Evolutionary conservation across 2,888 invertebrate genomes (phyloP).

Genomic region (Lomographa bimaculata): DNA sequence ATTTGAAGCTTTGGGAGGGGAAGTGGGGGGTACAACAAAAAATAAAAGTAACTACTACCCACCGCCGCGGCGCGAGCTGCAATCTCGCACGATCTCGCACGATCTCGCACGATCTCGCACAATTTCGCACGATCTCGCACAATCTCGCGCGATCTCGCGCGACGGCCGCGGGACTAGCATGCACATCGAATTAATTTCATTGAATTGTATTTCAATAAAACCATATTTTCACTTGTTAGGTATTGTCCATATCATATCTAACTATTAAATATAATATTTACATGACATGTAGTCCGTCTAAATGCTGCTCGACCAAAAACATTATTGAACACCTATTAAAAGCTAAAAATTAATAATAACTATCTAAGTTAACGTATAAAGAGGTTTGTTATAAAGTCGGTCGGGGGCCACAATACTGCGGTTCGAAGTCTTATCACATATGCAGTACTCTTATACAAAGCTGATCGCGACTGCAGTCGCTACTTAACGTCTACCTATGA

Average conservation of each 20-base stretch:
- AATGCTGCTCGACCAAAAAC: slow-evolving; percentile 63
- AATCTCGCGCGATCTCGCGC: slow-evolving; percentile 28
- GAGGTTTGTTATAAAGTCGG: slow-evolving; percentile 60
- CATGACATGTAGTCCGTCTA: slow-evolving; percentile 56
- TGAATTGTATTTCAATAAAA: slow-evolving; percentile 80
- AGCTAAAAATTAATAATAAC: slow-evolving; percentile 76
- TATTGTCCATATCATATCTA: slow-evolving; percentile 81
- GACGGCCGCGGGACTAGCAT: slow-evolving; percentile 53
- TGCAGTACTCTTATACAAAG: slow-evolving; percentile 54
- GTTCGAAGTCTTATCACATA: slow-evolving; percentile 62
- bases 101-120: slow-evolving; percentile 31
- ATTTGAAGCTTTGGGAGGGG: slow-evolving; percentile 47
- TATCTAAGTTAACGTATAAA: slow-evolving; percentile 74
- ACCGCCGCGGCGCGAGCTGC: slow-evolving; percentile 34
- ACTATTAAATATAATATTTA: slow-evolving; percentile 77
- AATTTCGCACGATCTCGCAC: too few species aligned
- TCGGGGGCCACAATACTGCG: slow-evolving; percentile 46
- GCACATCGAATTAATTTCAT: slow-evolving; percentile 70
- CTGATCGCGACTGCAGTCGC: slow-evolving; percentile 39
- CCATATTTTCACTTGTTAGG: slow-evolving; percentile 80
- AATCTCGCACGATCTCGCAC: slow-evolving; percentile 28
- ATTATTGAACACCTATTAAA: slow-evolving; percentile 80
- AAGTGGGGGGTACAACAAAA: slow-evolving; percentile 45
- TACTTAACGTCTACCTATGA: slow-evolving; percentile 49
- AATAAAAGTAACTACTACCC: slow-evolving; percentile 59